These are phyloP conservation scores for Stichodactyla helianthus DNA, from an alignment of 64 coral and sea anemone genomes.

Conservation along the genomic window DNA sequence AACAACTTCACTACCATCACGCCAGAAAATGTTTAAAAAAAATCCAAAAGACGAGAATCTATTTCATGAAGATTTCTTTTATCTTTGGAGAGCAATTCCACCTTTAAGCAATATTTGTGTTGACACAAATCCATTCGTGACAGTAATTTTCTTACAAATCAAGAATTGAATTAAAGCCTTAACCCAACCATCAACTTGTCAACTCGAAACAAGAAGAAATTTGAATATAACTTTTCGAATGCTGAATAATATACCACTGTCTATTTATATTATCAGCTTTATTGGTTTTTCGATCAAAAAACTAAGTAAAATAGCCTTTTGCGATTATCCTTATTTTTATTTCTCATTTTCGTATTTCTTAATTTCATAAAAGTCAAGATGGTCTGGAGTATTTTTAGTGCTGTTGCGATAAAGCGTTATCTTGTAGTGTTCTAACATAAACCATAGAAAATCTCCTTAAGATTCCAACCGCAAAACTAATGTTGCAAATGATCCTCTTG, in stretches of 20 bases:
- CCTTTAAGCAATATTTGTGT: not conserved
- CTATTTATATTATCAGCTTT: conserved; percentile 16
- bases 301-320: conserved; percentile 13
- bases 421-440: conserved; percentile 5
- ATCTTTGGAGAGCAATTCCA: not conserved
- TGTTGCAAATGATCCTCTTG: not conserved
- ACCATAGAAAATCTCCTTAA: conserved; percentile 5
- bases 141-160: conserved; percentile 20
- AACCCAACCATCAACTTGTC: conserved; percentile 17
- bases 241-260: not conserved
- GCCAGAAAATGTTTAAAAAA: conserved; percentile 1
- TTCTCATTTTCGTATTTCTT: conserved; percentile 5
- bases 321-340: not conserved
- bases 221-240: conserved; percentile 15
- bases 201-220: conserved; percentile 13
- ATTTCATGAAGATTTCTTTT: conserved; percentile 1
- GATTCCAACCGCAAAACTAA: conserved; percentile 1
- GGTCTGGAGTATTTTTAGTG: not conserved
- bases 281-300: conserved; percentile 8
- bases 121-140: conserved; percentile 1
- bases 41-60: not conserved
- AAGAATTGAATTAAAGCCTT: conserved; percentile 1
- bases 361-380: not conserved
- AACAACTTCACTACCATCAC: not conserved
- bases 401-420: not conserved